Evolutionary conservation across 2,888 invertebrate genomes (phyloP).

Genomic region (Mechanitis mazaeus): DNA sequence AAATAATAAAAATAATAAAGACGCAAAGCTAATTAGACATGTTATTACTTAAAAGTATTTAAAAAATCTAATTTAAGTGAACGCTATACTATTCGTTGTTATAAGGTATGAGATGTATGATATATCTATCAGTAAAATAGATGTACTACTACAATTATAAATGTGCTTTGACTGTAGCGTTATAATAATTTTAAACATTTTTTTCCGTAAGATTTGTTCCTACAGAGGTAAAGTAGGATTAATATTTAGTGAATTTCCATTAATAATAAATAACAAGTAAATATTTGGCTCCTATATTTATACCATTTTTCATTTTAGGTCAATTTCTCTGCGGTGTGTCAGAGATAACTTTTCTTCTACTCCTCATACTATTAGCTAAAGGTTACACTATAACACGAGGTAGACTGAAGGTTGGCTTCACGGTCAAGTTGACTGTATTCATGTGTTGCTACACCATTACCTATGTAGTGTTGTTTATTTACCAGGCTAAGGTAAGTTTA

Average conservation of each 20-base stretch:
- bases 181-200: too few species aligned
- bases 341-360: conserved; percentile 84
- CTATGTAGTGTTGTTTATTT: conserved; percentile 86
- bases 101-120: too few species aligned
- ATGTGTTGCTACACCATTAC: conserved; percentile 85
- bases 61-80: too few species aligned
- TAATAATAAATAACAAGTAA: neutral
- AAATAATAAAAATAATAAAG: too few species aligned
- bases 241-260: neutral
- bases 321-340: conserved; percentile 83
- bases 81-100: too few species aligned
- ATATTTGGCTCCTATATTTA: neutral
- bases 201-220: too few species aligned
- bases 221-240: too few species aligned
- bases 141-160: too few species aligned
- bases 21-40: too few species aligned
- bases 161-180: too few species aligned
- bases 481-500: conserved; percentile 82
- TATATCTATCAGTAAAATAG: too few species aligned
- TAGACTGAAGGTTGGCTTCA: conserved; percentile 82
- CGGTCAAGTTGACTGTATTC: conserved; percentile 86
- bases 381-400: conserved; percentile 95
- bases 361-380: conserved; percentile 89
- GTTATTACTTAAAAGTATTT: too few species aligned
- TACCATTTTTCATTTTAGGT: conserved; percentile 66